Evolutionary conservation across 1,140 invertebrate species (phyloP), one percentile per base, ranked within the genome.

Genomic region (Papilio dardanus): DNA sequence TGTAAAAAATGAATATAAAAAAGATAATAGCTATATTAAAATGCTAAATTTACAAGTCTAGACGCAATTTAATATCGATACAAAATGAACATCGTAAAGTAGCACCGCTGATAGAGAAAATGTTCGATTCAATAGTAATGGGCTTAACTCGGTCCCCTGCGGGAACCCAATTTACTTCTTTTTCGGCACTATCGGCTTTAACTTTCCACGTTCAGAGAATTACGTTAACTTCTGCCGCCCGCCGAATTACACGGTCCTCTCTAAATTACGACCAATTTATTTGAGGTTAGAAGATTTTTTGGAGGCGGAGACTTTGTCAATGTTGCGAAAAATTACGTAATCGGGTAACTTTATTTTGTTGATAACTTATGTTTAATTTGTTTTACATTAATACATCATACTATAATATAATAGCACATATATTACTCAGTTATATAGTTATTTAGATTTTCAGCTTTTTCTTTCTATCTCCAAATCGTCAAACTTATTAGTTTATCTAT

Each of bases 131-230:
- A 33, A 33, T 66, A 33, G 62, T 66, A 66, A 33, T 66, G 30
- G 30, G 28, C 62, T 66, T 66, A 33, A 33, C 31, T 31, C 31
- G 30, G 28, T 7, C 42, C 40, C 42, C 31, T 31, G n/a, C 30
- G 30, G 28, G 28, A 28, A 30, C 24, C 62, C 66, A 68, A 68
- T 68, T 68, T 68, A 40, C 31, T 68, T 37, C 31, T 66, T 68
- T 68, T 68, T 68, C 67, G 67, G 67, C 67, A 69, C 67, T 69
- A 69, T 69, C 67, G 67, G 33, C 67, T 37, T 69, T 69, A 69
- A 69, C 67, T 69, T 69, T 69, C 33, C 67, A 69, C 67, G 67
- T 69, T 40, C 31, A 40, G 67, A 33, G 33, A 69, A 69, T 37
- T 69, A 69, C 67, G 31, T 69, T 37, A 69, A 69, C 67, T 69